These are phyloP conservation scores for Mohoua ochrocephala DNA, from an alignment of 2,113 vertebrate genomes.

Conservation along the genomic window DNA sequence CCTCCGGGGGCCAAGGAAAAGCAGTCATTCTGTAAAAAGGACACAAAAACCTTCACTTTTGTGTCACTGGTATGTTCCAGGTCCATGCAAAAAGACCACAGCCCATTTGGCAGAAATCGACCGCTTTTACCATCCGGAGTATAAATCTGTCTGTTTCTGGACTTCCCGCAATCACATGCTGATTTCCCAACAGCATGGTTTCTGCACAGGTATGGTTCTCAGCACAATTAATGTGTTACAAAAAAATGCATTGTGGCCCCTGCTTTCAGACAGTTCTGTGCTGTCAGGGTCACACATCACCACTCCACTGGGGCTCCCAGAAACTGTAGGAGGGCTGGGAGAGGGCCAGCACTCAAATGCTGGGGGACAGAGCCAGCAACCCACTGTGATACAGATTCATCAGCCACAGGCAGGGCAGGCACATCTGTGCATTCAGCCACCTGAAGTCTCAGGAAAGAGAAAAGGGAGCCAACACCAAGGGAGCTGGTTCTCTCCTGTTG, in stretches of 20 bases:
- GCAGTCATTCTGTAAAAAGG: background rate
- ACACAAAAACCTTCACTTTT: background rate
- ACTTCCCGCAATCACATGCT: background rate
- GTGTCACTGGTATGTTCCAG: background rate
- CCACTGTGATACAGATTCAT: no score
- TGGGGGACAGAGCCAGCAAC: background rate
- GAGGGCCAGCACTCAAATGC: background rate
- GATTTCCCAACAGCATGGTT: background rate
- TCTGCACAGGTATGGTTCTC: background rate
- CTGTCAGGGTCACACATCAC: background rate
- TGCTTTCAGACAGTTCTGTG: background rate
- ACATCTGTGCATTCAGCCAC: background rate
- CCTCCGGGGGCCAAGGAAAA: background rate
- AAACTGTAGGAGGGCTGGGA: background rate
- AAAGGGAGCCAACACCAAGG: background rate
- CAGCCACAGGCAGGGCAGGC: background rate
- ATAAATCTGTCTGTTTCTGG: background rate
- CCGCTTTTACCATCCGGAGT: background rate
- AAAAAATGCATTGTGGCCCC: fast-evolving
- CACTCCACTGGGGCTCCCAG: background rate
- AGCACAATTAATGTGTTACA: background rate
- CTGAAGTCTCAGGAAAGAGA: background rate
- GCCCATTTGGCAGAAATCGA: background rate
- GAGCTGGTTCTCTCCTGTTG: fast-evolving
- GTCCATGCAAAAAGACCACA: background rate